These are phyloP conservation scores for Meriones psammophilus DNA, from an alignment of 2,797 vertebrate genomes.

Conservation along the genomic window DNA sequence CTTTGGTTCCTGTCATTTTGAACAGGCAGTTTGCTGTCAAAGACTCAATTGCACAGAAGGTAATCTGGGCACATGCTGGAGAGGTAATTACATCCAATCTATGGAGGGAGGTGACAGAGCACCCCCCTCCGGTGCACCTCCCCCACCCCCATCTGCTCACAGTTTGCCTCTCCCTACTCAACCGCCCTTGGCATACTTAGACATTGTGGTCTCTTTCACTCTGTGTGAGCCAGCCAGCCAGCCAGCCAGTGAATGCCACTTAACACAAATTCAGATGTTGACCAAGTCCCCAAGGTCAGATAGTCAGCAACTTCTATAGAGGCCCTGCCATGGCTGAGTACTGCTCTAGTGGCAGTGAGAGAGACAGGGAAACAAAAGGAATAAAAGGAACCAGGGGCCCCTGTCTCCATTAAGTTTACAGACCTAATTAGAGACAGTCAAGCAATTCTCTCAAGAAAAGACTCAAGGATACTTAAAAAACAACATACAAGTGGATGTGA, in stretches of 20 bases:
- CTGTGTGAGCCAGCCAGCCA: conserved; percentile 28
- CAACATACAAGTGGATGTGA: conserved; percentile 59
- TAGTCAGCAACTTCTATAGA: conserved; percentile 70
- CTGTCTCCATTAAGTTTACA: conserved; percentile 56
- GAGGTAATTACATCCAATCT: conserved; percentile 67
- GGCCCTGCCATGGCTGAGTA: not conserved
- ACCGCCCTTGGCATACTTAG: conserved; percentile 60
- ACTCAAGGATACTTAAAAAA: conserved; percentile 70
- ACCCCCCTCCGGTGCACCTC: not conserved
- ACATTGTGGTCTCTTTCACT: conserved; percentile 5
- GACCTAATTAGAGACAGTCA: conserved; percentile 68
- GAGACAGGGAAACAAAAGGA: conserved; percentile 68
- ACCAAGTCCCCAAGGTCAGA: conserved; percentile 75
- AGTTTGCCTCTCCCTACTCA: conserved; percentile 57
- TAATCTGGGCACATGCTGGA: conserved; percentile 60
- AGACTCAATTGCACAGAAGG: conserved; percentile 66
- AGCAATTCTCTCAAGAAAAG: conserved; percentile 66
- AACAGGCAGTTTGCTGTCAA: conserved; percentile 66
- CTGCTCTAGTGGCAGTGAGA: not conserved
- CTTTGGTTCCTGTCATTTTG: conserved; percentile 60
- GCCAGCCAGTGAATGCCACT: conserved; percentile 56
- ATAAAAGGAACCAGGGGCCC: conserved; percentile 57
- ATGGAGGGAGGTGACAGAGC: conserved; percentile 52
- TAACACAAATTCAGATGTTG: conserved; percentile 64
- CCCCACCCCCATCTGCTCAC: conserved; percentile 54